A percentile compares a stretch with the other conserved stretches of the same genome.
Evolutionary conservation across 2,113 vertebrate genomes (phyloP).

Genomic region (Pygoscelis antarcticus): DNA sequence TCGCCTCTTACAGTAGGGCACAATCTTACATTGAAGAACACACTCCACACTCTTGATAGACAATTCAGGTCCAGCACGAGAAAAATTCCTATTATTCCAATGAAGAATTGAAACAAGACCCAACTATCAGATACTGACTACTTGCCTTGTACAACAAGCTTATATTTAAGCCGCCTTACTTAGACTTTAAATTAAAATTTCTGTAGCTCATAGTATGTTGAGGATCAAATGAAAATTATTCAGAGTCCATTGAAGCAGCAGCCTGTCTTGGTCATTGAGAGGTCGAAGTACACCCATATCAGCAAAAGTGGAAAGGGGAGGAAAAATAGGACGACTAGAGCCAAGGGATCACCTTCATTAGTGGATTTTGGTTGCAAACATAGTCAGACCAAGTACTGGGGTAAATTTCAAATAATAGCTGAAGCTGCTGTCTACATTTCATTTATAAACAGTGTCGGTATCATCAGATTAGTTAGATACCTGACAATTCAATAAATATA

Average conservation of each 20-base stretch:
- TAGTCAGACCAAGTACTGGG: neutral
- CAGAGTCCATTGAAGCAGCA: neutral
- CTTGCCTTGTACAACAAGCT: neutral
- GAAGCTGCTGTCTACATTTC: neutral
- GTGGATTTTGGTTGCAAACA: neutral
- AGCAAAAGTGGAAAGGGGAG: neutral
- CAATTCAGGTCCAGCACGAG: neutral
- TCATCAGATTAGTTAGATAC: neutral
- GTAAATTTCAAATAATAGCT: neutral
- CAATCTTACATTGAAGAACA: neutral
- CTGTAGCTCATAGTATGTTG: neutral
- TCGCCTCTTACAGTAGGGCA: fast-evolving
- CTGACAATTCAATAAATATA: neutral
- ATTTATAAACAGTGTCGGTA: neutral
- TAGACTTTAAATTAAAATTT: neutral
- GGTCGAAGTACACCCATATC: neutral
- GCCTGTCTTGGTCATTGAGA: neutral
- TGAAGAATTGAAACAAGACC: neutral
- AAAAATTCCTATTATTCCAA: neutral
- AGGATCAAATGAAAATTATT: neutral
- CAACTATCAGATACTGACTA: neutral
- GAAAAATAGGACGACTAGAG: neutral
- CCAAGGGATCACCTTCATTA: neutral
- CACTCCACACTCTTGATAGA: neutral
- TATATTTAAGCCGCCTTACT: neutral